Base-by-base conservation (phyloP, 2,888 invertebrate genomes). In the Xanthia icteritia region DNA sequence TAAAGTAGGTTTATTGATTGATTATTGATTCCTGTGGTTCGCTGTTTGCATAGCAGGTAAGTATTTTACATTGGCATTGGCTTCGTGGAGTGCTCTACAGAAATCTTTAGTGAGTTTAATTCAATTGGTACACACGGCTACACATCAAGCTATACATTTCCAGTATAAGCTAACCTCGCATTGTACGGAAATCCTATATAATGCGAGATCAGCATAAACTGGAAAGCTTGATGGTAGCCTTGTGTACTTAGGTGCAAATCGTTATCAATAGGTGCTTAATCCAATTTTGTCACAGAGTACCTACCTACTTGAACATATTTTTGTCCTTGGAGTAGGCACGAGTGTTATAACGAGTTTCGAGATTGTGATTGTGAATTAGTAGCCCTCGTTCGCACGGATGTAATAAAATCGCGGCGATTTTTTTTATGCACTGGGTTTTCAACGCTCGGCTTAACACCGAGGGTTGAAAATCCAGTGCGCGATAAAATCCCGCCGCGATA, bases 201-300 rank as follows among this genome's bases (percentile, higher is more conserved):
- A 31, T 31, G 31, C 31, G 31, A 31, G 31, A 31, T 31, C 31
- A 31, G 31, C 31, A 31, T 31, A 2, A 31, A 31, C 31, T 31
- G 31, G 31, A 31, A 31, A 31, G 31, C 31, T 31, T 31, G 31
- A 31, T 31, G 31, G 31, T 31, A 31, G 31, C 31, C 31, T 1
- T 31, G 2, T 31, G 31, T 31, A 31, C 31, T 31, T 31, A 31
- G 31, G 31, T 31, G 31, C 31, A 31, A 2, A 31, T 31, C 31
- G 45, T 77, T 56, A 48, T 70, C 60, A 79, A 42, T n/a, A 78
- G 9, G 17, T 45, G 45, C n/a, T 27, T 67, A 39, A 71, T 66
- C 20, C 13, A 48, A n/a, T 71, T 61, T 27, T 70, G 4, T 27
- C 11, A 15, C 15, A 9, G 4, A 20, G 17, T 31, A 48, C 8